Percentiles rank a stretch among this genome's conserved stretches.
Conservation (phyloP, 2,113 vertebrate genomes). For the Lontra canadensis region DNA sequence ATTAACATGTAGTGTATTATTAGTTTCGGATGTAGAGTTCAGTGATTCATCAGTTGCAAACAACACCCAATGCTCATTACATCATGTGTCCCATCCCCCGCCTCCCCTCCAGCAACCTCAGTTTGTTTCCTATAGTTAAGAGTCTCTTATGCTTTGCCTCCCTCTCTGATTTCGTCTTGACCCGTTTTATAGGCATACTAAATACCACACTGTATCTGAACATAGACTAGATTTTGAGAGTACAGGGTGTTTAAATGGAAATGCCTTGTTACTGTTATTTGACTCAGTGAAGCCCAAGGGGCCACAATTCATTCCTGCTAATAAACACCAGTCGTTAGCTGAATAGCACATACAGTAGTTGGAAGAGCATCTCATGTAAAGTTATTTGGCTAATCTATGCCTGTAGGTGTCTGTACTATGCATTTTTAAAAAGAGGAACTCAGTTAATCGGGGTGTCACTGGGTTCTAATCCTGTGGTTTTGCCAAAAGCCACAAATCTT, state of each 20-base stretch:
- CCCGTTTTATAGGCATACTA: background rate
- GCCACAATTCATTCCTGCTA: background rate
- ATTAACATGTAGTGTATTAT: background rate
- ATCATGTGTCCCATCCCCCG: background rate
- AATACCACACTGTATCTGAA: background rate
- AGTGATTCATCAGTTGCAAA: background rate
- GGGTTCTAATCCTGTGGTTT: background rate
- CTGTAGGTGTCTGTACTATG: background rate
- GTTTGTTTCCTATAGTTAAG: background rate
- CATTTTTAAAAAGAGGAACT: background rate
- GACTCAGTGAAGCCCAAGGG: background rate
- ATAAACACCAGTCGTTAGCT: background rate
- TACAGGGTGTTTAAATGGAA: background rate
- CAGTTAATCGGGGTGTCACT: background rate
- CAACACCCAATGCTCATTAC: background rate
- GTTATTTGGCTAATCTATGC: background rate
- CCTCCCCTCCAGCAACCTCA: background rate
- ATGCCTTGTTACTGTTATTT: background rate
- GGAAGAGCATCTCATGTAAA: background rate
- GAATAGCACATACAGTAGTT: background rate
- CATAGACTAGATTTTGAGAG: background rate
- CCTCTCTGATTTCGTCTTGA: background rate
- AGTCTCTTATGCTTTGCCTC: background rate
- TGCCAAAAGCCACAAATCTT: background rate
- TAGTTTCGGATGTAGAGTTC: background rate